Conservation (phyloP, 2,888 invertebrate species). For the Tromatobia lineatoria region DNA sequence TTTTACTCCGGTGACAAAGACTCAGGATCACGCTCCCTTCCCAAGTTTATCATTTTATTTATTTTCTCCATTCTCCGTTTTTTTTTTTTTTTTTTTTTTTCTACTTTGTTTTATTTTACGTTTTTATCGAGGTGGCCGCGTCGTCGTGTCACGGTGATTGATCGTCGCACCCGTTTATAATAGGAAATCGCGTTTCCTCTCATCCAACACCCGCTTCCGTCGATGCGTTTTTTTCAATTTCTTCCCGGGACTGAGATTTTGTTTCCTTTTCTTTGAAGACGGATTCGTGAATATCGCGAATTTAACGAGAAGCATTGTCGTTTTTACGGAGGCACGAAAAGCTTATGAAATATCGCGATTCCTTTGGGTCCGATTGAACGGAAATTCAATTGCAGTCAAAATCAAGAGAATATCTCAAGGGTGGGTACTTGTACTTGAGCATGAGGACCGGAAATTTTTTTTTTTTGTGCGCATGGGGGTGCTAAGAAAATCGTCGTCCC, state of each 20-base stretch:
- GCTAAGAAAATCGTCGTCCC: too few species aligned
- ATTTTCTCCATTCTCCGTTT: not conserved
- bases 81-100: not conserved
- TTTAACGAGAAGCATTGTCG: not conserved
- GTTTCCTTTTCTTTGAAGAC: too few species aligned
- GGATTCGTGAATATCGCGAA: not conserved
- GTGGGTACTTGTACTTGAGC: too few species aligned
- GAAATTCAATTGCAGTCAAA: not conserved
- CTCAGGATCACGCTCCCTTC: slow-evolving; percentile 26
- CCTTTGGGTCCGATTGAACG: not conserved
- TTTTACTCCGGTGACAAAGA: slow-evolving; percentile 36
- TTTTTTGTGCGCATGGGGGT: too few species aligned
- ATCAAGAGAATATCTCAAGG: not conserved
- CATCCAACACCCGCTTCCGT: not conserved
- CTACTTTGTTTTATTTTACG: slow-evolving; percentile 2
- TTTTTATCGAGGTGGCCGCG: not conserved
- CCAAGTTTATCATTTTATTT: slow-evolving; percentile 51
- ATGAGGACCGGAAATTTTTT: too few species aligned
- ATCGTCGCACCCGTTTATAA: slow-evolving; percentile 21
- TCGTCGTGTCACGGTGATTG: slow-evolving; percentile 43
- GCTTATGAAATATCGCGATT: not conserved
- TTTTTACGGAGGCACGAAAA: not conserved
- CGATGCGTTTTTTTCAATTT: slow-evolving; percentile 55
- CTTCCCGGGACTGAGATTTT: slow-evolving; percentile 18
- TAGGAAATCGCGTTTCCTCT: slow-evolving; percentile 35